Percentiles rank a stretch among this genome's conserved stretches.
These are phyloP conservation scores for Parasteatoda tepidariorum DNA, from an alignment of 1,140 invertebrate species.

Conservation along the genomic window DNA sequence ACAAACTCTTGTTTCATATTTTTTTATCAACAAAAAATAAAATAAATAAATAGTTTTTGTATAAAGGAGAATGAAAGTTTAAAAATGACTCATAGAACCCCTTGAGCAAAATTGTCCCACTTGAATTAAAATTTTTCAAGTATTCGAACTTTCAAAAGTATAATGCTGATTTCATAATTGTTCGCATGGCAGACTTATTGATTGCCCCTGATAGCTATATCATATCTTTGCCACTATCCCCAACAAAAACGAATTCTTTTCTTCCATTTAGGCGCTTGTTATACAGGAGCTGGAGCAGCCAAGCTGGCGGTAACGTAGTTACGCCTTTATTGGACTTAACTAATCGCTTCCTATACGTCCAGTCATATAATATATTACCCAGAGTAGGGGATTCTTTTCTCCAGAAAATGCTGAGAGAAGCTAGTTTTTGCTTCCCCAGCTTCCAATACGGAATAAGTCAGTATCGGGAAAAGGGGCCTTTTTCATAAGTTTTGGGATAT, in stretches of 20 bases:
- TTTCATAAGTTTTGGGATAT: conserved; percentile 34
- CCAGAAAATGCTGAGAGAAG: conserved; percentile 44
- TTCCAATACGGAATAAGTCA: background rate
- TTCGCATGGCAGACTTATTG: no score
- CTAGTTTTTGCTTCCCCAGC: background rate
- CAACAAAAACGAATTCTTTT: background rate
- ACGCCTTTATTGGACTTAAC: conserved; percentile 52
- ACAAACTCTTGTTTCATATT: no score
- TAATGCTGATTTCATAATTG: no score
- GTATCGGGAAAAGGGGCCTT: conserved; percentile 33
- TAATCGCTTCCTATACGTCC: conserved; percentile 43
- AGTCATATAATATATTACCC: conserved; percentile 40
- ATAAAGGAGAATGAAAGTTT: no score
- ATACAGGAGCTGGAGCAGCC: conserved; percentile 10
- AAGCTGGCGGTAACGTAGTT: conserved; percentile 52
- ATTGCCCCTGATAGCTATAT: no score
- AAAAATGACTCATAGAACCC: no score
- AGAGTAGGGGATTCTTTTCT: conserved; percentile 30
- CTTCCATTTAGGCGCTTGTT: background rate
- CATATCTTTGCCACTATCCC: background rate
- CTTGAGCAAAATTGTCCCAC: no score
- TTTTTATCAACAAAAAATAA: no score
- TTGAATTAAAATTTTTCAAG: no score
- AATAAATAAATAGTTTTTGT: no score
- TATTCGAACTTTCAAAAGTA: no score